Evolutionary conservation across 2,888 invertebrate species (phyloP).

Genomic region (Orthosia gracilis): DNA sequence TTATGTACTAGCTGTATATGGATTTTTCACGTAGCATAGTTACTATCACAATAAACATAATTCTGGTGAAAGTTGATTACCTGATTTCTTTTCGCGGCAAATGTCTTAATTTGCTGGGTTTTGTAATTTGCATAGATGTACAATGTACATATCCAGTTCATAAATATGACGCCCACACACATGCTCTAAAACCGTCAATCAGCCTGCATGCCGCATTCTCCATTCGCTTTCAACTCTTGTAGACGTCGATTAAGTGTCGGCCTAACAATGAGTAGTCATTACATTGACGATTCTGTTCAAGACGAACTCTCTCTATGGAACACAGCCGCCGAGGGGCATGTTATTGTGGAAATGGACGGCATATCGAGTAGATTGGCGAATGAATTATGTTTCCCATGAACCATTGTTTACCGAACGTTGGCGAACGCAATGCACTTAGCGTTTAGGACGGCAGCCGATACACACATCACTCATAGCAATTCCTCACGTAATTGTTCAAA

Average conservation of each 20-base stretch:
- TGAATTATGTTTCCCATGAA: slow-evolving; percentile 55
- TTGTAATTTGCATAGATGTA: neutral
- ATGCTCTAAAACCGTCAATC: slow-evolving; percentile 1
- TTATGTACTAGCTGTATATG: neutral
- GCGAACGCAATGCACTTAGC: slow-evolving; percentile 40
- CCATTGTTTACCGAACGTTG: slow-evolving; percentile 51
- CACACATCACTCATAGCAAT: slow-evolving; percentile 10
- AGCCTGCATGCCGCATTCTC: slow-evolving; percentile 12
- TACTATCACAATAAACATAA: no score
- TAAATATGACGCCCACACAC: neutral
- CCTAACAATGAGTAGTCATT: slow-evolving; percentile 46
- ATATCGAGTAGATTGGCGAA: slow-evolving; percentile 36
- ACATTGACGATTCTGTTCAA: slow-evolving; percentile 34
- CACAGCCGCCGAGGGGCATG: slow-evolving; percentile 4
- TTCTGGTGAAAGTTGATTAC: no score
- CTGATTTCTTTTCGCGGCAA: no score
- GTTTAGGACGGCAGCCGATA: slow-evolving; percentile 5
- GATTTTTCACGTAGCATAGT: no score
- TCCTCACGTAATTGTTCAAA: slow-evolving; percentile 25
- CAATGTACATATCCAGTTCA: neutral
- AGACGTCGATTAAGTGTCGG: slow-evolving; percentile 29
- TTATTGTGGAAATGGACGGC: slow-evolving; percentile 33
- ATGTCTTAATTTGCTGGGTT: no score
- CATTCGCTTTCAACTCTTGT: slow-evolving; percentile 38
- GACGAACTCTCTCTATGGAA: slow-evolving; percentile 1